Percentiles rank a stretch among this genome's conserved stretches.
Conservation (phyloP, 2,888 invertebrate species). For the Stenichneumon culpator region DNA sequence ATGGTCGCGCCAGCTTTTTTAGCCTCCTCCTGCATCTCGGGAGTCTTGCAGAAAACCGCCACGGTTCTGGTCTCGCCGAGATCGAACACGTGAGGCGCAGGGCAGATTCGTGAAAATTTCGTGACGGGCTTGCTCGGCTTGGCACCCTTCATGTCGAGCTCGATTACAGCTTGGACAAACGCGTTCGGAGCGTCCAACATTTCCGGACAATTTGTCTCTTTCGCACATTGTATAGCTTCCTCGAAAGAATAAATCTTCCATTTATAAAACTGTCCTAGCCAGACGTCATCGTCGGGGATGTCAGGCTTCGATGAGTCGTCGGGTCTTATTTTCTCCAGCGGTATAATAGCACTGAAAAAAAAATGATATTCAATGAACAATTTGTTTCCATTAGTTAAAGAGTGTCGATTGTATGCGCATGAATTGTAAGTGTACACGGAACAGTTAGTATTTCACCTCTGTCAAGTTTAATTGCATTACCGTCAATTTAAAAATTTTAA, state of each 20-base stretch:
- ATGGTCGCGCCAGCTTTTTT: constrained; percentile 90
- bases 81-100: constrained; percentile 90
- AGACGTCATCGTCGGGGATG: constrained; percentile 89
- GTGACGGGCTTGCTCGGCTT: constrained; percentile 89
- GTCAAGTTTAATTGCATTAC: too few species aligned
- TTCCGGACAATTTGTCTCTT: constrained; percentile 93
- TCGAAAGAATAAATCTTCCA: constrained; percentile 89
- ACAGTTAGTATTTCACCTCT: too few species aligned
- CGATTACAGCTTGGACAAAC: constrained; percentile 89
- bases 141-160: constrained; percentile 90
- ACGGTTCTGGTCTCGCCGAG: constrained; percentile 90
- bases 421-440: background rate
- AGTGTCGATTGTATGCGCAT: background rate
- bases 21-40: constrained; percentile 87
- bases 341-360: constrained; percentile 83
- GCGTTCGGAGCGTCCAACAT: constrained; percentile 93
- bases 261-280: constrained; percentile 86
- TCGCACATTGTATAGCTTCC: constrained; percentile 92
- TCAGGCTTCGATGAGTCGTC: constrained; percentile 87
- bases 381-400: background rate
- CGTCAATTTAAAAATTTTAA: too few species aligned
- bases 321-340: constrained; percentile 86
- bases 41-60: constrained; percentile 91
- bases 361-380: constrained; percentile 35
- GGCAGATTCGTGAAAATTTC: constrained; percentile 89